Evolutionary conservation across 2,113 vertebrate genomes (phyloP).

Genomic region (Capricornis sumatraensis): DNA sequence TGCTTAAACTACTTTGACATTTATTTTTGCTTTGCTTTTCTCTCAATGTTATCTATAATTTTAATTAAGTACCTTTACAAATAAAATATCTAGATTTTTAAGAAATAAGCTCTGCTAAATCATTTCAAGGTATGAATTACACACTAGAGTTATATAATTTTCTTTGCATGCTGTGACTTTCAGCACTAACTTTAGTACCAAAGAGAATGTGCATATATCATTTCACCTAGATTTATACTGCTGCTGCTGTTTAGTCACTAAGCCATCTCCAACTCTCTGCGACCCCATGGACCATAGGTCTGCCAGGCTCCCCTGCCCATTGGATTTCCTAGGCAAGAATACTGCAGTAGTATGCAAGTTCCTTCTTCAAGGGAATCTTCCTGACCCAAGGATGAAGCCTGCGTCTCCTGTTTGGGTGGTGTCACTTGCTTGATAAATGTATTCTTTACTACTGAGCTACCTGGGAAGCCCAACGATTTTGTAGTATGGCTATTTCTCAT

Average conservation of each 20-base stretch:
- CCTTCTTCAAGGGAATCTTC: neutral
- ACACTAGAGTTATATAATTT: neutral
- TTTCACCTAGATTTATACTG: neutral
- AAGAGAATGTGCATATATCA: neutral
- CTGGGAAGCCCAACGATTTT: neutral
- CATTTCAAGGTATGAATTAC: neutral
- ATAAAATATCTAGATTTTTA: neutral
- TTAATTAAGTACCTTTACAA: neutral
- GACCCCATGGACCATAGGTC: rapidly evolving
- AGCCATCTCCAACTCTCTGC: neutral
- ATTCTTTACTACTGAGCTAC: neutral
- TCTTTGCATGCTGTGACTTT: neutral
- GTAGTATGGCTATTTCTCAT: neutral
- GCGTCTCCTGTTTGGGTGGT: neutral
- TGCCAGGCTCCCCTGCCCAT: neutral
- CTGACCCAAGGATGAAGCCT: neutral
- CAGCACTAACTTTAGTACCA: neutral
- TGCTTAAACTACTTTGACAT: neutral
- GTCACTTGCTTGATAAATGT: neutral
- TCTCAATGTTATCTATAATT: neutral
- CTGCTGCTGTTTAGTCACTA: neutral
- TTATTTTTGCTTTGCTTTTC: slow-evolving; percentile 14
- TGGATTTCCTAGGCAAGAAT: neutral
- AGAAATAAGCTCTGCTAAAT: neutral
- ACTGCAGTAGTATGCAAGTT: neutral